Conservation (phyloP, 2,797 vertebrate genomes). For the Anisognathus igniventris region DNA sequence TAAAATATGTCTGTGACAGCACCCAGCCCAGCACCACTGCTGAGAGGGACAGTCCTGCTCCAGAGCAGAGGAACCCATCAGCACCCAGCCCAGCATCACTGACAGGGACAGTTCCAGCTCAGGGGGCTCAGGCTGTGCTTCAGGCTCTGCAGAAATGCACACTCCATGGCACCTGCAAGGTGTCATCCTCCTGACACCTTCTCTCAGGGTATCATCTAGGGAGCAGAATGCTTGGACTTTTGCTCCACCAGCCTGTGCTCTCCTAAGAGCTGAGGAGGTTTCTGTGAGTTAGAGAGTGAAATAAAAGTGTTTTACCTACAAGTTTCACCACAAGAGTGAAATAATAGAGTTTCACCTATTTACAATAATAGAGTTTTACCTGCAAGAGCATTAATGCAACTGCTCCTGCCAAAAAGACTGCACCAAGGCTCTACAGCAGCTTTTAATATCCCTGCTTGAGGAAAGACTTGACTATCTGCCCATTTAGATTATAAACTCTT, state of each 20-base stretch:
- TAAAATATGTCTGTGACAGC: too few relatives aligned
- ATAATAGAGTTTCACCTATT: neutral
- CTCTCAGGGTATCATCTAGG: neutral
- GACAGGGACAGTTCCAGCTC: neutral
- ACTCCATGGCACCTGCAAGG: neutral
- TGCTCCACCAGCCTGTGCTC: neutral
- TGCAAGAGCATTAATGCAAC: neutral
- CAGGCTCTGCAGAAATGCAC: neutral
- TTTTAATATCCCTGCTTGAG: neutral
- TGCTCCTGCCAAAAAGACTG: neutral
- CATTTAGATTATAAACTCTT: neutral
- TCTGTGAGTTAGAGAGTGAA: neutral
- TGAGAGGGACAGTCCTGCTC: neutral
- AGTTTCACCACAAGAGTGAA: neutral
- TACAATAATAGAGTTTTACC: too few relatives aligned
- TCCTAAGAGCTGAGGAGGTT: neutral
- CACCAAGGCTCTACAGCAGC: neutral
- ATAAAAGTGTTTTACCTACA: neutral
- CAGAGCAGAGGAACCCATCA: fast-evolving
- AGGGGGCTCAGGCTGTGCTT: neutral
- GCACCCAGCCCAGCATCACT: neutral
- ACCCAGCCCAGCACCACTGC: neutral
- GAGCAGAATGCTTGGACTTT: neutral
- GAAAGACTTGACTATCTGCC: neutral
- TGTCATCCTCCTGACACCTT: neutral